Evolutionary conservation across 2,113 vertebrate species (phyloP), one percentile per base, ranked within the genome.

Genomic region (Oryzias javanicus): DNA sequence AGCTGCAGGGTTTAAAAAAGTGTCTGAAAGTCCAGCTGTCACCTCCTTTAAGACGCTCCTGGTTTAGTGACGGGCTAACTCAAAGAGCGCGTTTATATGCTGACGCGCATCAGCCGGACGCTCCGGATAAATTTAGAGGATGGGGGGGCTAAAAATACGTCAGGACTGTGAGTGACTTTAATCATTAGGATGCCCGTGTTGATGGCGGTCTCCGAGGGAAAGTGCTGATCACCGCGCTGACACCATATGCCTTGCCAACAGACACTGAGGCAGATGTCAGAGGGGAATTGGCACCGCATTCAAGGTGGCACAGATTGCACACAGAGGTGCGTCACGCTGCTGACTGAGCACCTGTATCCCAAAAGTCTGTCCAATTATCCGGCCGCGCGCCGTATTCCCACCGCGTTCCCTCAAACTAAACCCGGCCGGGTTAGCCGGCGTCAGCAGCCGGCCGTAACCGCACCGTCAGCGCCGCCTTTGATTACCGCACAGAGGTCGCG

Each of bases 401-500:
- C 41, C 42, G 24, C 52, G 49, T 50, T 49, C 49, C 65, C 45
- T 18, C 62, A 47, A 56, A 63, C 74, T 82, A 70, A 79, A 79
- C 76, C 63, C 50, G 5, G 15, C 72, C 14, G 35, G 24, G 72
- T 65, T 61, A 51, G 77, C 76, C 73, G 81, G 53, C 76, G 81
- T 83, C 78, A 83, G 82, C 79, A 74, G 42, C 72, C 67, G 48
- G 49, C 58, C 72, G 72, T 45, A 74, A 64, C 57, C 49, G 78
- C 73, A 22, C 60, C 35, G 76, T 78, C 78, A 81, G 84, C 74
- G 70, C 24, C 73, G 76, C 68, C 73, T 87, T 80, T 79, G 81
- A 84, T 83, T 75, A 78, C 27, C 27, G 22, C 71, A 63, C 65
- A 63, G 74, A 84, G 84, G 83, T 85, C 81, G 80, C 55, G 60